phyloP scores from a whole-genome alignment of 2,113 vertebrate species.

The Notarius lentiginosus region DNA sequence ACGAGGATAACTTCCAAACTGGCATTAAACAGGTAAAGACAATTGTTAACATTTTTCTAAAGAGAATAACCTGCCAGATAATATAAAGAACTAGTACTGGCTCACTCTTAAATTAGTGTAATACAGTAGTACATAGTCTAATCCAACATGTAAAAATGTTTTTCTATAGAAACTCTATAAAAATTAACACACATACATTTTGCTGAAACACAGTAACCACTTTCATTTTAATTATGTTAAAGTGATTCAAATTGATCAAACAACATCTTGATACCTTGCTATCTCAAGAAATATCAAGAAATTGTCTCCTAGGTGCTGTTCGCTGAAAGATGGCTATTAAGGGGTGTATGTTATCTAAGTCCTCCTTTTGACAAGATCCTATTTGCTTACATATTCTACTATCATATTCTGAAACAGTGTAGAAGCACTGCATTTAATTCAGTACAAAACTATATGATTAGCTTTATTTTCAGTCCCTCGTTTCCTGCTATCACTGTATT shows the following conservation, averaged over 20 bases:
- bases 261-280: background rate
- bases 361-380: background rate
- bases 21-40: background rate
- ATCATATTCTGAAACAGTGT: background rate
- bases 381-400: background rate
- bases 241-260: background rate
- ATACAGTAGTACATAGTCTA: background rate
- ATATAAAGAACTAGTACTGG: background rate
- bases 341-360: background rate
- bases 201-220: background rate
- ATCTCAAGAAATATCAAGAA: background rate
- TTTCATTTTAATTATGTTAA: background rate
- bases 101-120: background rate
- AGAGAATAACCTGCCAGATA: background rate
- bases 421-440: background rate
- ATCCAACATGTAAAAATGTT: background rate
- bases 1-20: background rate
- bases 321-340: background rate
- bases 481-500: background rate
- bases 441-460: background rate
- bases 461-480: background rate
- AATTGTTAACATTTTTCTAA: background rate
- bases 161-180: background rate
- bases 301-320: background rate
- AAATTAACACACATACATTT: too few species aligned